Evolutionary conservation across 1,140 invertebrate genomes (phyloP).

Genomic region (Scaptomyza graminum): DNA sequence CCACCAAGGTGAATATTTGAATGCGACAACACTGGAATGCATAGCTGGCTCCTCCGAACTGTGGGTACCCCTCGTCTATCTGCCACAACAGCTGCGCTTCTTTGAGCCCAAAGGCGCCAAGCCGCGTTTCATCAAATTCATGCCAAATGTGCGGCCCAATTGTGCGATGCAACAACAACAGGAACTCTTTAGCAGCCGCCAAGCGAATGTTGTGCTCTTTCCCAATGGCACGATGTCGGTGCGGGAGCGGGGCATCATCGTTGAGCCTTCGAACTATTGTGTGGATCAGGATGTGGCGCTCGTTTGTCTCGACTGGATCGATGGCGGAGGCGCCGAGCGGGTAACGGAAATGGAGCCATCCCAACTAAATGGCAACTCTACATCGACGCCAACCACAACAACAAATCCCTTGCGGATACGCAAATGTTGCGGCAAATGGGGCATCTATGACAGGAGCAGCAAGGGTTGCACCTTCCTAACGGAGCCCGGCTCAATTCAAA

Average conservation of each 20-base stretch:
- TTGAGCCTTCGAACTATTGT: constrained; percentile 85
- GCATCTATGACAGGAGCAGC: constrained; percentile 85
- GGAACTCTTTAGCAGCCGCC: constrained; percentile 60
- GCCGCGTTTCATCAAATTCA: constrained; percentile 71
- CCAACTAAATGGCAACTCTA: too few relatives aligned
- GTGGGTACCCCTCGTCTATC: constrained; percentile 75
- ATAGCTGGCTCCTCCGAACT: constrained; percentile 60
- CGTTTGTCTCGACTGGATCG: constrained; percentile 83
- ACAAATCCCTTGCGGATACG: constrained; percentile 75
- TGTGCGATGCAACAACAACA: constrained; percentile 30
- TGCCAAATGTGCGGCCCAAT: constrained; percentile 60
- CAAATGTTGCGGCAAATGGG: constrained; percentile 86
- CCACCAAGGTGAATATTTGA: constrained; percentile 71
- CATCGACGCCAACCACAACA: not conserved
- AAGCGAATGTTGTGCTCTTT: constrained; percentile 77
- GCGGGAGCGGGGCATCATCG: constrained; percentile 71
- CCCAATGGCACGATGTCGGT: constrained; percentile 86
- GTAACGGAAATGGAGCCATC: too few relatives aligned
- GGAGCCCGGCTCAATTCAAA: not conserved
- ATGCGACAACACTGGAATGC: constrained; percentile 58
- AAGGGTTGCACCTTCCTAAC: constrained; percentile 75
- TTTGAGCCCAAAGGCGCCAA: constrained; percentile 59
- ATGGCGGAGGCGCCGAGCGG: constrained; percentile 63
- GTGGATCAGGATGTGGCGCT: constrained; percentile 86
- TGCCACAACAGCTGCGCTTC: constrained; percentile 62